phyloP scores from a whole-genome alignment of 2,888 invertebrate genomes.

The Netelia fuscicornis region DNA sequence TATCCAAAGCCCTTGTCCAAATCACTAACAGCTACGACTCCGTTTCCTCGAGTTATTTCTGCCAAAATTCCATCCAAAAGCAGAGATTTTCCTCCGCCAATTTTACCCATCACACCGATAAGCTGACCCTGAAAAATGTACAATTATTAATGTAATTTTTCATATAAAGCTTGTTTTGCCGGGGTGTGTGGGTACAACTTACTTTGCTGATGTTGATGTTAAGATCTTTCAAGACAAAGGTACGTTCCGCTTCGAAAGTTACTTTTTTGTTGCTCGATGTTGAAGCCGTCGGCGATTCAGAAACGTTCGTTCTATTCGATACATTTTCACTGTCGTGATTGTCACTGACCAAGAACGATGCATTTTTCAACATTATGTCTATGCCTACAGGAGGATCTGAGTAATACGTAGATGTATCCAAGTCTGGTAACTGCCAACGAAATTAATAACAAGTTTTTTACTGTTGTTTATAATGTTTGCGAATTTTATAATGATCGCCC shows the following conservation, averaged over 20 bases:
- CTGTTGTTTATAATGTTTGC: not conserved
- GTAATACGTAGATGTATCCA: constrained; percentile 89
- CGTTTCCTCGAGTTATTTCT: constrained; percentile 91
- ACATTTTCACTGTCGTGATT: constrained; percentile 44
- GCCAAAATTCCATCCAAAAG: constrained; percentile 94
- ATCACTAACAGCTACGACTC: constrained; percentile 90
- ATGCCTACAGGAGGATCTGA: constrained; percentile 75
- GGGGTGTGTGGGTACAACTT: constrained; percentile 71
- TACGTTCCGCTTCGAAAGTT: constrained; percentile 75
- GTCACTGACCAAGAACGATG: constrained; percentile 72
- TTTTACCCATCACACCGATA: constrained; percentile 94
- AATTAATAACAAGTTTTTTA: constrained; percentile 17
- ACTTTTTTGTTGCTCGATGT: constrained; percentile 71
- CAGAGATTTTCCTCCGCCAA: constrained; percentile 97
- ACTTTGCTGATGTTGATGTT: constrained; percentile 85
- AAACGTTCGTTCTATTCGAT: constrained; percentile 48
- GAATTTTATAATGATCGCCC: constrained; percentile 13
- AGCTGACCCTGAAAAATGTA: constrained; percentile 89
- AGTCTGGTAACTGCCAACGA: constrained; percentile 87
- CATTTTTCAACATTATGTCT: constrained; percentile 77
- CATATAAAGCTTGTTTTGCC: constrained; percentile 71
- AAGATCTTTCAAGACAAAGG: constrained; percentile 83
- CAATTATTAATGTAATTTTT: constrained; percentile 76
- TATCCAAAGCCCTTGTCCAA: constrained; percentile 92
- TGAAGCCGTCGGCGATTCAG: constrained; percentile 67